A percentile compares a stretch with the other conserved stretches of the same genome.
phyloP scores from a whole-genome alignment of 2,888 invertebrate genomes.

The Pollenia griseotomentosa region DNA sequence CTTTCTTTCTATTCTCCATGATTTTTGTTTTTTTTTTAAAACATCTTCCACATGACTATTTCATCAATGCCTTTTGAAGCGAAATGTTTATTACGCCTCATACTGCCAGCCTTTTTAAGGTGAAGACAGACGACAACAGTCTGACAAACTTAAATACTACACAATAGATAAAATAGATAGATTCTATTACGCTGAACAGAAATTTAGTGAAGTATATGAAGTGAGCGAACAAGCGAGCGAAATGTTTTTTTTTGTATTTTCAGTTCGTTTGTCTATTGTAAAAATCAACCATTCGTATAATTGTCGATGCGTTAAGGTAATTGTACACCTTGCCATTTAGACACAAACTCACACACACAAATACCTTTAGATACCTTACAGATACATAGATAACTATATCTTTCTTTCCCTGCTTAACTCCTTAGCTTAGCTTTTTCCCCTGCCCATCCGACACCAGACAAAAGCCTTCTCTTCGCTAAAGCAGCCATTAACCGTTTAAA shows the following conservation, averaged over 20 bases:
- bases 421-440: neutral
- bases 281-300: slow-evolving; percentile 83
- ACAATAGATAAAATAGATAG: slow-evolving; percentile 48
- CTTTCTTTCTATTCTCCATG: slow-evolving; percentile 1
- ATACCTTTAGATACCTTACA: slow-evolving; percentile 20
- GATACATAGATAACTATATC: neutral
- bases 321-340: slow-evolving; percentile 80
- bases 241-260: slow-evolving; percentile 12
- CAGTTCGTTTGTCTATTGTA: slow-evolving; percentile 58
- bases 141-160: neutral
- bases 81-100: slow-evolving; percentile 61
- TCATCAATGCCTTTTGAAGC: slow-evolving; percentile 73
- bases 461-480: slow-evolving; percentile 51
- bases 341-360: slow-evolving; percentile 53
- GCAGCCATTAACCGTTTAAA: slow-evolving; percentile 29
- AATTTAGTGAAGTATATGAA: slow-evolving; percentile 33
- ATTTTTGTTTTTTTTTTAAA: slow-evolving; percentile 42
- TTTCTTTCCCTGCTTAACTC: neutral
- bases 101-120: slow-evolving; percentile 7
- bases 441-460: neutral
- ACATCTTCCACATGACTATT: slow-evolving; percentile 69
- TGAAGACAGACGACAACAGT: neutral
- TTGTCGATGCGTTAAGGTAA: slow-evolving; percentile 84
- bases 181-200: slow-evolving; percentile 68
- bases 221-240: neutral